Evolutionary conservation across 2,113 vertebrate species (phyloP), one percentile per base, ranked within the genome.

Genomic region (Regulus satrapa): DNA sequence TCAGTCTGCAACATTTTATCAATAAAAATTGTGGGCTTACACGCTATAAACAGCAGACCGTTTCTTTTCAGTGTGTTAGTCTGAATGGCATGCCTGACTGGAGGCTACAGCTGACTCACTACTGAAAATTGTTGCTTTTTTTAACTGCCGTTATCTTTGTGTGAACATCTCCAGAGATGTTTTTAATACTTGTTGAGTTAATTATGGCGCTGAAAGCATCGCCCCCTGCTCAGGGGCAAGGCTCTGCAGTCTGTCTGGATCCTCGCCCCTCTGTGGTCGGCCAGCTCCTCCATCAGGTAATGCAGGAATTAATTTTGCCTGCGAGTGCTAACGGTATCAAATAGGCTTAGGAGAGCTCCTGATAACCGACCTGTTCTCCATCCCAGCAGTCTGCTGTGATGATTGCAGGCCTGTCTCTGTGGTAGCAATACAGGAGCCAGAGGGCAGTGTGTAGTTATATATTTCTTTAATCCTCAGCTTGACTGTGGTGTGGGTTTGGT

Each of bases 361-460:
- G 87, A 73, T 95, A 92, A 55, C 84, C 14, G 72, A 75, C 67
- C 76, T 93, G 49, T 75, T 92, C 88, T 95, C 81, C 79, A 78
- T 90, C 62, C 24, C 89, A 93, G 96, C 89, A 78, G 82, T 89
- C 85, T 94, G 79, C 3, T 0, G 72, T 48, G 88, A 79, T 93
- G 88, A 95, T 95, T 95, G 92, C 79, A 93, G 92, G 80, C 64
- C 59, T 78, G 78, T 92, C 91, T 92, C 88, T 93, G 89, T 59
- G 84, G 90, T 40, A 92, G 94, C 95, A 88, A 43, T 62, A 20
- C 63, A 61, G 40, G 88, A 97, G 95, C 95, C 94, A 96, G 96
- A 93, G 93, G 94, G 94, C 95, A 96, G 79, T 96, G 88, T 96
- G 90, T 92, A 86, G 88, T 95, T 93, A 87, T 71, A 63, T 85